phyloP scores from a whole-genome alignment of 1,140 invertebrate species.

The Hypothenemus hampei region DNA sequence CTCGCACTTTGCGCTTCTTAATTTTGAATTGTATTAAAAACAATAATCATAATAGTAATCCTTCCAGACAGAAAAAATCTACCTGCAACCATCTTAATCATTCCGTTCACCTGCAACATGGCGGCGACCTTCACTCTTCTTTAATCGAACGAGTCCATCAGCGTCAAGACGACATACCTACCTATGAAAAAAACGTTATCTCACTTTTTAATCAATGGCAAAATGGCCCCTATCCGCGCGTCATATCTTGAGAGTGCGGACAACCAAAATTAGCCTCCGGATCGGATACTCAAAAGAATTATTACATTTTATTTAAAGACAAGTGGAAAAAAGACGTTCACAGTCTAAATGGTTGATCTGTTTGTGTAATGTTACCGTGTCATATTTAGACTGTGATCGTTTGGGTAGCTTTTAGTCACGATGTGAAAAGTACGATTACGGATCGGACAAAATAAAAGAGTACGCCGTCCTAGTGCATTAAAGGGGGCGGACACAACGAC shows the following conservation, averaged over 20 bases:
- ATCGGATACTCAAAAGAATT: background rate
- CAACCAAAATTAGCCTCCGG: slow-evolving; percentile 6
- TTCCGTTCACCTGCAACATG: slow-evolving; percentile 7
- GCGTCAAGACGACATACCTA: background rate
- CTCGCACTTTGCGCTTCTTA: too few relatives aligned
- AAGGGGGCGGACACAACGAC: slow-evolving; percentile 8
- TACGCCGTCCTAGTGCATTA: slow-evolving; percentile 15
- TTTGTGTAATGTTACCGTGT: background rate
- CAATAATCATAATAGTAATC: too few relatives aligned
- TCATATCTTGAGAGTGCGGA: slow-evolving; percentile 8
- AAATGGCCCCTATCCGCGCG: slow-evolving; percentile 3
- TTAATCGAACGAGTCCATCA: slow-evolving; percentile 9
- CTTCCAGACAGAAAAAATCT: slow-evolving; percentile 1
- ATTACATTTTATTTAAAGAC: slow-evolving; percentile 2
- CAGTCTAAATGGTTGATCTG: background rate
- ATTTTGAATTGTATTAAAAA: too few relatives aligned
- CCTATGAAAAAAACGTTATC: background rate
- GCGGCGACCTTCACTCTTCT: slow-evolving; percentile 7
- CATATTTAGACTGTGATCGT: background rate
- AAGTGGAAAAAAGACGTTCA: background rate
- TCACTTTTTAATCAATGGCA: background rate
- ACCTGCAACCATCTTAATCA: slow-evolving; percentile 7
- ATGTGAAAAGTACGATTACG: slow-evolving; percentile 6
- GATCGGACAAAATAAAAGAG: slow-evolving; percentile 12
- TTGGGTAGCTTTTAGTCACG: slow-evolving; percentile 2